Percentiles rank a stretch among this genome's conserved stretches.
Conservation (phyloP, 2,797 vertebrate species). For the Coilia nasus region DNA sequence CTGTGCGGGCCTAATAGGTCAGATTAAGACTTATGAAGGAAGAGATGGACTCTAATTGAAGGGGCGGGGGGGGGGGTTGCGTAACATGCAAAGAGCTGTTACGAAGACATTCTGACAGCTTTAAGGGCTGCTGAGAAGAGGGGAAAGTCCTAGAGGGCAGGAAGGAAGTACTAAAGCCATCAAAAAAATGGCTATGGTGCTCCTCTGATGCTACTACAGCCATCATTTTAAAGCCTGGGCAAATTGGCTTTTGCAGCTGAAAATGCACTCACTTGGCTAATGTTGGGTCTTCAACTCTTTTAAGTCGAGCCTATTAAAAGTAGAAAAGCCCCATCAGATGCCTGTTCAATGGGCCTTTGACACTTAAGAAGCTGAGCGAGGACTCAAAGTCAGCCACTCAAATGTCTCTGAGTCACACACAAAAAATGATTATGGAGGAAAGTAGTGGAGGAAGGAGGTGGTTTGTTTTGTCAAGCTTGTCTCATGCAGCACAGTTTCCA, state of each 20-base stretch:
- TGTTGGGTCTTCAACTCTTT: background rate
- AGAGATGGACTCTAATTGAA: constrained; percentile 52
- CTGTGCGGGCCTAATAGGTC: constrained; percentile 75
- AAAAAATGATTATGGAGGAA: background rate
- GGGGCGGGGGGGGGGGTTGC: constrained; percentile 55
- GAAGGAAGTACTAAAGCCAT: background rate
- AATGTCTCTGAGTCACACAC: background rate
- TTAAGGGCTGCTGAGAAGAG: background rate
- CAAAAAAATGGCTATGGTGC: background rate
- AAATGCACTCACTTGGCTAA: background rate
- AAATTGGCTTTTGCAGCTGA: background rate
- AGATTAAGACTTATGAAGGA: constrained; percentile 68
- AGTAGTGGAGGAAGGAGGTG: background rate
- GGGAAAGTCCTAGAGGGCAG: background rate
- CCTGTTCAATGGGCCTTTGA: background rate
- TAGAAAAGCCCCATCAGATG: background rate
- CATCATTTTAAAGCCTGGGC: background rate
- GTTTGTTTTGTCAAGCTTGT: background rate
- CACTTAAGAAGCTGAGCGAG: background rate
- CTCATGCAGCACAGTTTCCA: background rate
- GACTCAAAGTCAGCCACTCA: background rate
- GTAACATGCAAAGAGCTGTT: constrained; percentile 61
- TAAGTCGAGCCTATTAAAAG: background rate
- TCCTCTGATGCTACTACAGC: background rate
- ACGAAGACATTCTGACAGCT: constrained; percentile 5